phyloP scores from a whole-genome alignment of 2,113 vertebrate species.

The Trogon melanurus region DNA sequence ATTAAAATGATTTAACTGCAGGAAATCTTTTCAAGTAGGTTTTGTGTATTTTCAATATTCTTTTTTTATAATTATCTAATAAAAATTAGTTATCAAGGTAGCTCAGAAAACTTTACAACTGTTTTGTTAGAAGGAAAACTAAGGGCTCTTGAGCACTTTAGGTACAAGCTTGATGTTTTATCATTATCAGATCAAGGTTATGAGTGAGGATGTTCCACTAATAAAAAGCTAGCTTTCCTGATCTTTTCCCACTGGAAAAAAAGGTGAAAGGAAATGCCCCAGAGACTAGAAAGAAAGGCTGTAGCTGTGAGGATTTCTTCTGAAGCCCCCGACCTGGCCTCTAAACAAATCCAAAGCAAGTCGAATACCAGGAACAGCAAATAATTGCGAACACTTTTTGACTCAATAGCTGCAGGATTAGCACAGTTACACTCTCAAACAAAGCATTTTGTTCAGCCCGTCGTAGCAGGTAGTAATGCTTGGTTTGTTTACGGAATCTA shows the following conservation, averaged over 20 bases:
- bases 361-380: background rate
- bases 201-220: background rate
- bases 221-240: background rate
- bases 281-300: background rate
- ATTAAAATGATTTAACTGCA: background rate
- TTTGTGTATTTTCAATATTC: background rate
- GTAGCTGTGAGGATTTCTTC: background rate
- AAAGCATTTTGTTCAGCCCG: background rate
- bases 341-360: background rate
- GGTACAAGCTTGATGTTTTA: background rate
- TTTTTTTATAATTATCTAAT: background rate
- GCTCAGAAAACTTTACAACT: background rate
- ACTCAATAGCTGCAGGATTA: background rate
- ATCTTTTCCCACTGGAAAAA: background rate
- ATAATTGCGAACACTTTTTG: background rate
- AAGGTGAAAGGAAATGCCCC: background rate
- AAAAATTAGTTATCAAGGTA: background rate
- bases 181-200: background rate
- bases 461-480: background rate
- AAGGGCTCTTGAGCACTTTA: background rate
- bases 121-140: background rate
- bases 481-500: background rate
- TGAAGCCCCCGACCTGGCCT: background rate
- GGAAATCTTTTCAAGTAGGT: background rate
- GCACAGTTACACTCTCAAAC: background rate